Conservation (phyloP, 2,113 vertebrate genomes). For the Upupa epops region DNA sequence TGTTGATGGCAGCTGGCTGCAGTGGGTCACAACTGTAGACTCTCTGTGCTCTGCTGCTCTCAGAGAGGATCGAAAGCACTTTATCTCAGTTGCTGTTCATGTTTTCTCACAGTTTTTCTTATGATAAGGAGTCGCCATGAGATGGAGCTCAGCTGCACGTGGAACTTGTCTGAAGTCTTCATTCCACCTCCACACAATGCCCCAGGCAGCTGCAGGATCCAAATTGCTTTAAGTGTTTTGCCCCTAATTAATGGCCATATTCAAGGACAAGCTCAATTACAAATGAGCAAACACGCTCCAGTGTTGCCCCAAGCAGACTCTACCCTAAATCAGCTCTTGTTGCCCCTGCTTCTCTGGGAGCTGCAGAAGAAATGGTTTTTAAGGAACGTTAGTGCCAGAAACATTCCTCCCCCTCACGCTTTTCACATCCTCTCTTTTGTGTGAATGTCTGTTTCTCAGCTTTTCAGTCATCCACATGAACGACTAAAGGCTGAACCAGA, state of each 20-base stretch:
- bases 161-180: background rate
- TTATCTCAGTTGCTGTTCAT: background rate
- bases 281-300: background rate
- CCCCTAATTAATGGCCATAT: background rate
- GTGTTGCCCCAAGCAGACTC: background rate
- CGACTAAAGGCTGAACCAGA: background rate
- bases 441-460: background rate
- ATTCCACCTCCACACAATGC: background rate
- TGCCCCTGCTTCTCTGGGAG: background rate
- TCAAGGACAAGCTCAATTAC: background rate
- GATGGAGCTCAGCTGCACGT: background rate
- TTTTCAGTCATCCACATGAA: background rate
- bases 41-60: background rate
- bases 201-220: background rate
- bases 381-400: background rate
- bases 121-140: background rate
- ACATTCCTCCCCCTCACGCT: background rate
- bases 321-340: background rate
- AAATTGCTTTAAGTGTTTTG: background rate
- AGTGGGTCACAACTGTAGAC: fast-evolving
- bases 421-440: background rate
- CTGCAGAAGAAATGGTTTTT: background rate
- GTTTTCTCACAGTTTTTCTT: background rate
- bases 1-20: background rate
- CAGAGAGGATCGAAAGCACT: background rate